phyloP scores from a whole-genome alignment of 2,888 invertebrate genomes.

The Mythimna impura region DNA sequence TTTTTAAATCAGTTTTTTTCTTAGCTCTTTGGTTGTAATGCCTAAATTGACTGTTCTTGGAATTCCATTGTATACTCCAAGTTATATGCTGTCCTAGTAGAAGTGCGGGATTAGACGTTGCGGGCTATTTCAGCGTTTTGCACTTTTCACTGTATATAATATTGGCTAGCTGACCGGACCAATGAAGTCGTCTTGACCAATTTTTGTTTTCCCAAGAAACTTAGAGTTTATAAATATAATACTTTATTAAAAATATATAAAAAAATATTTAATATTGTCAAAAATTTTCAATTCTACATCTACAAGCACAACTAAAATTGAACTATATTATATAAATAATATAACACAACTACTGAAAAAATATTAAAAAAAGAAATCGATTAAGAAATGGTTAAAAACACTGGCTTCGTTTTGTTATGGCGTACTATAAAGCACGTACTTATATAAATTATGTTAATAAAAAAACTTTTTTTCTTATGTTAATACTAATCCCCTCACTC shows the following conservation, averaged over 20 bases:
- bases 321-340: too few species aligned
- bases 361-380: too few species aligned
- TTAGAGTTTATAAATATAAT: too few species aligned
- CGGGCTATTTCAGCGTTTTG: constrained; percentile 13
- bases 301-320: too few species aligned
- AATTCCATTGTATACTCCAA: not conserved
- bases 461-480: not conserved
- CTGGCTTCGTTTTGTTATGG: too few species aligned
- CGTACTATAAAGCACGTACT: too few species aligned
- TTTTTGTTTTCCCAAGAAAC: not conserved
- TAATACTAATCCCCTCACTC: not conserved
- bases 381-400: not conserved
- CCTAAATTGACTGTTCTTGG: not conserved
- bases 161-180: too few species aligned
- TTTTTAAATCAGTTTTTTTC: too few species aligned
- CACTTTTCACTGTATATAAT: not conserved
- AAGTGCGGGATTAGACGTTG: constrained; percentile 11
- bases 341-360: too few species aligned
- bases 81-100: not conserved
- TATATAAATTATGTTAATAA: not conserved
- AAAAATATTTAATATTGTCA: not conserved
- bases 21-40: not conserved
- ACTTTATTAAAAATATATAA: not conserved
- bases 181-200: not conserved
- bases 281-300: too few species aligned